A percentile compares a stretch with the other conserved stretches of the same genome.
These are phyloP conservation scores for Chrysolina haemoptera DNA, from an alignment of 2,888 invertebrate genomes.

Conservation along the genomic window DNA sequence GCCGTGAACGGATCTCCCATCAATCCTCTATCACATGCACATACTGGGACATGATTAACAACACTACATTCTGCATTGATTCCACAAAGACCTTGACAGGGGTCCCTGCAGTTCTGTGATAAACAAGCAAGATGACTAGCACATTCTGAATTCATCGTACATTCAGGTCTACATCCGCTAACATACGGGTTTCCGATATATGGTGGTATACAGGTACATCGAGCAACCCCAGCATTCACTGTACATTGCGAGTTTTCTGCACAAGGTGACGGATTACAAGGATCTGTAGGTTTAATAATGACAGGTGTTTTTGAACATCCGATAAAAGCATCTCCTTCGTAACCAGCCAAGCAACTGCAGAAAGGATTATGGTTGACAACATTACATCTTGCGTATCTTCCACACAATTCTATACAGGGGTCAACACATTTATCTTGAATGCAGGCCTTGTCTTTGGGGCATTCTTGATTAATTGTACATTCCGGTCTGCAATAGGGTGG, in stretches of 20 bases:
- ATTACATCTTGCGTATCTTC: conserved; percentile 84
- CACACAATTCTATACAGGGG: conserved; percentile 86
- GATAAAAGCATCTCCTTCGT: conserved; percentile 88
- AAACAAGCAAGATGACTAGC: conserved; percentile 83
- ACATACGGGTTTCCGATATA: conserved; percentile 90
- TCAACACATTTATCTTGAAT: conserved; percentile 86
- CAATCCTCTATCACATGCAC: conserved; percentile 83
- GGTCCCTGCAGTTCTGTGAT: conserved; percentile 88
- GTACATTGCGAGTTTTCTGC: conserved; percentile 88
- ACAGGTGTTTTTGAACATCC: conserved; percentile 77
- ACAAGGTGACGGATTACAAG: conserved; percentile 86
- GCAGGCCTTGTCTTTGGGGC: conserved; percentile 83
- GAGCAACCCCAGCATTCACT: conserved; percentile 77
- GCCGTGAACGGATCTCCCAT: conserved; percentile 88
- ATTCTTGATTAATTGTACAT: conserved; percentile 88
- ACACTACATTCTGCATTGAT: conserved; percentile 87
- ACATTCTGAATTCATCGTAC: conserved; percentile 87
- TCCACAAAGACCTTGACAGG: conserved; percentile 89
- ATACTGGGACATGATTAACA: conserved; percentile 86
- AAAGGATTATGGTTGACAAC: conserved; percentile 86
- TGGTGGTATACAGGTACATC: conserved; percentile 90
- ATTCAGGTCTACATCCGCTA: conserved; percentile 89
- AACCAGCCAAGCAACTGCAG: conserved; percentile 84
- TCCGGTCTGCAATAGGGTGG: conserved; percentile 88
- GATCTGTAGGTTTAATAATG: conserved; percentile 68